Conservation (phyloP, 2,888 invertebrate genomes). For the Sarcophaga subvicina region DNA sequence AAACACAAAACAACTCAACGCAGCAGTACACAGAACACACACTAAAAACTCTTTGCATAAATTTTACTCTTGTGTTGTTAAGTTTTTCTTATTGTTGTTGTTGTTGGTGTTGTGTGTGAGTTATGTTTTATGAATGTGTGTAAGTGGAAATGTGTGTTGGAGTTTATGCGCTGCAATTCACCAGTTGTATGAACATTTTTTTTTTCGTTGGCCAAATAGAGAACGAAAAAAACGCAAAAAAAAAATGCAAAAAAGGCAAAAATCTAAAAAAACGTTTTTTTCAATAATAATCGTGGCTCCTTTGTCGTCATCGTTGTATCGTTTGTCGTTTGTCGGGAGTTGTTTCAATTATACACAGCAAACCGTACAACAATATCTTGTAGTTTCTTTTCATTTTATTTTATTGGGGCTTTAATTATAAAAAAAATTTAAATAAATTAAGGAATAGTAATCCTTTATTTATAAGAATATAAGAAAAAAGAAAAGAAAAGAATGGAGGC, state of each 20-base stretch:
- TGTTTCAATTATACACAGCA: conserved; percentile 45
- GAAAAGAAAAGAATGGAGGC: too few species aligned
- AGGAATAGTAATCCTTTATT: too few species aligned
- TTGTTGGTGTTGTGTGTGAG: conserved; percentile 14
- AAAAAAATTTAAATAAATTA: neutral
- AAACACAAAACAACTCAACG: neutral
- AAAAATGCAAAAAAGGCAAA: conserved; percentile 34
- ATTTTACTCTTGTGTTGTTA: conserved; percentile 12
- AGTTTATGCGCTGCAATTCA: conserved; percentile 65
- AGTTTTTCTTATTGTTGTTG: neutral
- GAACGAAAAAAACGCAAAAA: neutral
- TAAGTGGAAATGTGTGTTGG: conserved; percentile 31
- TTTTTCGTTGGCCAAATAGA: conserved; percentile 32
- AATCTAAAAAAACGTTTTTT: conserved; percentile 52
- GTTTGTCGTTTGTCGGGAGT: conserved; percentile 64
- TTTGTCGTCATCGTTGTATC: conserved; percentile 66
- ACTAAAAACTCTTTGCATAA: conserved; percentile 53
- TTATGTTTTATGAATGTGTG: conserved; percentile 23
- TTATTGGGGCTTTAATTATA: neutral
- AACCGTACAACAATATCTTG: conserved; percentile 37
- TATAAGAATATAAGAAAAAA: too few species aligned
- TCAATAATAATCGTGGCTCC: conserved; percentile 66
- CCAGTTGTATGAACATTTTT: conserved; percentile 49
- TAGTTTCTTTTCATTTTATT: neutral
- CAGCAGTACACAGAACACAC: too few species aligned